phyloP scores from a whole-genome alignment of 2,113 vertebrate species.

The Xenotilapia leptura region DNA sequence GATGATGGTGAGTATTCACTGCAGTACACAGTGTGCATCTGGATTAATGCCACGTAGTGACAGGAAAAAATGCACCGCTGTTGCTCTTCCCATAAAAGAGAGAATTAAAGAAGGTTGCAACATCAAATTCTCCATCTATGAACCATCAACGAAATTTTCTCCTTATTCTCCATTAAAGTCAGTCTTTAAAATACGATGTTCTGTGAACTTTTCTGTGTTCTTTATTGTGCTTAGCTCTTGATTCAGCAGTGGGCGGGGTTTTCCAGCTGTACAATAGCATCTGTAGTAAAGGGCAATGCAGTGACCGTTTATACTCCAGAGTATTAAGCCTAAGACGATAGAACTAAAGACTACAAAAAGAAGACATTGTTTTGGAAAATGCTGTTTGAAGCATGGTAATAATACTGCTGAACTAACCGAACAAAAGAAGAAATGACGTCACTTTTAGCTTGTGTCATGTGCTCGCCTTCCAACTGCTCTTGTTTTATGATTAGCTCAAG shows the following conservation, averaged over 20 bases:
- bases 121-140: neutral
- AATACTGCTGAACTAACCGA: neutral
- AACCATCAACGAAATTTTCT: neutral
- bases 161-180: neutral
- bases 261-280: neutral
- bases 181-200: neutral
- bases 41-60: conserved; percentile 4
- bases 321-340: neutral
- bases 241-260: neutral
- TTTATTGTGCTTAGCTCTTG: neutral
- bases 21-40: neutral
- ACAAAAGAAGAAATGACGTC: neutral
- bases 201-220: neutral
- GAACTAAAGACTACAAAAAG: neutral
- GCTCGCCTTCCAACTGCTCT: neutral
- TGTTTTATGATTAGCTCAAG: neutral
- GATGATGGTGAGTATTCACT: conserved; percentile 80
- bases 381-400: neutral
- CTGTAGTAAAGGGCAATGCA: neutral
- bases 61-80: neutral
- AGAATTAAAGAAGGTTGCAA: neutral
- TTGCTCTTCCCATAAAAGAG: neutral
- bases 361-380: neutral
- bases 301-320: neutral
- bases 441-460: neutral